A percentile compares a stretch with the other conserved stretches of the same genome.
Conservation (phyloP, 2,113 vertebrate genomes). For the Anoura caudifer region DNA sequence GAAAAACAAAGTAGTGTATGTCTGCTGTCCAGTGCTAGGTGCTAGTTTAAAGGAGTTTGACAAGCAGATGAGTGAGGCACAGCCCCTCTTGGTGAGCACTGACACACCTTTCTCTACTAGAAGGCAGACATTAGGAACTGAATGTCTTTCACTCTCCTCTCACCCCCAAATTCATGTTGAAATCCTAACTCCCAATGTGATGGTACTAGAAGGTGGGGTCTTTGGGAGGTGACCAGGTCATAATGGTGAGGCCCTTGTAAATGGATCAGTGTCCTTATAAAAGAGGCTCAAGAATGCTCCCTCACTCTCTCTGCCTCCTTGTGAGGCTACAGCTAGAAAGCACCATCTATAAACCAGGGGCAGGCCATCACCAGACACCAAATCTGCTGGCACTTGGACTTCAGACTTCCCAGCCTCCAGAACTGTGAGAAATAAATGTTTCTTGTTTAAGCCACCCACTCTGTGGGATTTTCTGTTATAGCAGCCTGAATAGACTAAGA, state of each 20-base stretch:
- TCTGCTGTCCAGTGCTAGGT: not conserved
- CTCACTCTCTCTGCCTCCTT: not conserved
- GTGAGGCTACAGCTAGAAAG: not conserved
- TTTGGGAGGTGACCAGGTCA: not conserved
- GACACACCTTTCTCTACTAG: not conserved
- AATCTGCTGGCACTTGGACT: not conserved
- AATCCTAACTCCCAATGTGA: not conserved
- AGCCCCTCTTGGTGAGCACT: not conserved
- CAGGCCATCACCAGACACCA: not conserved
- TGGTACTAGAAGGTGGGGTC: not conserved
- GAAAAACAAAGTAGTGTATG: not conserved
- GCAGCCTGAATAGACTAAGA: not conserved
- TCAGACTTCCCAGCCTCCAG: not conserved
- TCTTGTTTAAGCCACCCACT: not conserved
- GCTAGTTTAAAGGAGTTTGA: not conserved
- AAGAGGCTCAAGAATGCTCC: not conserved
- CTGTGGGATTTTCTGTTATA: not conserved
- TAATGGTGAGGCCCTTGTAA: not conserved
- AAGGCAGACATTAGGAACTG: not conserved
- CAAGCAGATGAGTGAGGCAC: not conserved
- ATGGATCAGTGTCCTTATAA: not conserved
- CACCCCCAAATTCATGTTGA: not conserved
- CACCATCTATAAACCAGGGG: not conserved
- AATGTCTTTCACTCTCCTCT: not conserved
- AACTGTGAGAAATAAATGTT: not conserved